Evolutionary conservation across 2,888 invertebrate species (phyloP).

Genomic region (Trisateles emortualis): DNA sequence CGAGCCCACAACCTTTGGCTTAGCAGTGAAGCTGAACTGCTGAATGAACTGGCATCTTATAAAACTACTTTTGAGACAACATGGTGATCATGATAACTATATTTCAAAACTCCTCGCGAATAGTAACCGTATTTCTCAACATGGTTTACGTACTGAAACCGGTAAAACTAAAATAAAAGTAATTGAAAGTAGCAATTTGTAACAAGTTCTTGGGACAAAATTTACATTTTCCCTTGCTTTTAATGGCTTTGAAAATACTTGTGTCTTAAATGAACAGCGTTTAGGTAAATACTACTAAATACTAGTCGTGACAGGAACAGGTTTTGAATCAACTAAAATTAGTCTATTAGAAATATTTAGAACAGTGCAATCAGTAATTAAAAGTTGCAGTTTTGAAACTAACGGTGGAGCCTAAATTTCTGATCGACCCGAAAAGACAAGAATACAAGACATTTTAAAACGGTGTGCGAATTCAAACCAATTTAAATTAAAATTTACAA

Average conservation of each 20-base stretch:
- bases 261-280: conserved; percentile 36
- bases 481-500: no score
- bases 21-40: no score
- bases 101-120: no score
- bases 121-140: no score
- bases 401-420: neutral
- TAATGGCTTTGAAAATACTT: conserved; percentile 23
- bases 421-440: neutral
- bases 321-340: conserved; percentile 27
- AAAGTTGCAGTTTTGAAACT: neutral
- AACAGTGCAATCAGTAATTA: conserved; percentile 15
- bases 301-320: conserved; percentile 27
- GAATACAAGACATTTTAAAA: neutral
- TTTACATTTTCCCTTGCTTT: conserved; percentile 28
- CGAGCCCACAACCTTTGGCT: no score
- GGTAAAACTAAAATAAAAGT: conserved; percentile 45
- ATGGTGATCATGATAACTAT: no score
- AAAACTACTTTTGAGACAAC: no score
- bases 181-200: conserved; percentile 56
- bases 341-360: conserved; percentile 8
- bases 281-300: conserved; percentile 13
- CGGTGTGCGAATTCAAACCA: neutral
- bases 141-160: conserved; percentile 3
- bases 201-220: conserved; percentile 44
- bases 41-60: no score